Base-by-base conservation (phyloP, 2,888 invertebrate genomes). In the Ectemnius continuus region DNA sequence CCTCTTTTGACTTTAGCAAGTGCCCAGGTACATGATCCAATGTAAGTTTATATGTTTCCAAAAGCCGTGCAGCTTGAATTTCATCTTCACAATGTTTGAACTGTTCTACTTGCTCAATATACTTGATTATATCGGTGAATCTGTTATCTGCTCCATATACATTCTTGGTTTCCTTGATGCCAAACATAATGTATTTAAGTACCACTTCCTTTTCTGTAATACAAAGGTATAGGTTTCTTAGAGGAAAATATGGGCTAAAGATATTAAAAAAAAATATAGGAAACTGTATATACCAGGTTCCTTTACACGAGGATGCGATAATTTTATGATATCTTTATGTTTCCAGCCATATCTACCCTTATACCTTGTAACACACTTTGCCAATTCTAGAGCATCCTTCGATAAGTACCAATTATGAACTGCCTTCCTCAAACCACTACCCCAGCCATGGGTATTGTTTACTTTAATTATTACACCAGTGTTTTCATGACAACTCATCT, bases 21-120 rank as follows among this genome's bases (percentile, higher is more conserved):
- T 93, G 92, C 5, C 94, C 93, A 67, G 95, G 95, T n/a, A 96
- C 92, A 88, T 95, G 95, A 82, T 94, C 94, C 52, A 95, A 90
- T 8, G 93, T 93, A 61, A 95, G 93, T 61, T 92, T 91, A 77
- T 94, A 89, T 52, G 91, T 89, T 68, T 91, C 88, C 0, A 93
- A 91, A 16, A 94, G 88, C 14, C 87, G 87, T 1, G 93, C 92
- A 3, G 94, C 94, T 4, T 91, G 89, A 0, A 86, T 84, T 11
- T 93, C 92, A 79, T 94, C 93, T 8, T 85, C 82, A 60, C 89
- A 90, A 48, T 86, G 88, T 72, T 89, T 88, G 16, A 90, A 89
- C 14, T 86, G 75, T 72, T 90, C 90, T 4, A 89, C 78, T 0
- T 66, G 67, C 69, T 88, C 76, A 28, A 91, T 81, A 46, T 86